These are phyloP conservation scores for Netelia inedita DNA, from an alignment of 2,888 invertebrate species.

Conservation along the genomic window DNA sequence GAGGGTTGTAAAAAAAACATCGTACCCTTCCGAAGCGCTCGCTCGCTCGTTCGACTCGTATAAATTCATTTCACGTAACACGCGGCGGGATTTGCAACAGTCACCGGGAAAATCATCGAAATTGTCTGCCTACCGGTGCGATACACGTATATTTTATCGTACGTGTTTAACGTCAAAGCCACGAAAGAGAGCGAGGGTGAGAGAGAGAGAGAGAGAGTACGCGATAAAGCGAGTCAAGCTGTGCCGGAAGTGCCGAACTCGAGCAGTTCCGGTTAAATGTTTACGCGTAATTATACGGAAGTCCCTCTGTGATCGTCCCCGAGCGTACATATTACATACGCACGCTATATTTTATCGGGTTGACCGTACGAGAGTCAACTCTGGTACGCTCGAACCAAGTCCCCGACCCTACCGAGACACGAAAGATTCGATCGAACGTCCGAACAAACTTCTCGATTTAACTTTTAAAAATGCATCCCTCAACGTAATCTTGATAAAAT, in stretches of 20 bases:
- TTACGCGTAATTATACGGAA: constrained; percentile 76
- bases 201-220: constrained; percentile 3
- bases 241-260: constrained; percentile 77
- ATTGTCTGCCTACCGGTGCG: constrained; percentile 50
- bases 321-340: neutral
- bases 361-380: constrained; percentile 18
- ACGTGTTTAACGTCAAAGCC: constrained; percentile 62
- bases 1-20: neutral
- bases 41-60: neutral
- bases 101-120: constrained; percentile 62
- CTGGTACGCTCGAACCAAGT: neutral
- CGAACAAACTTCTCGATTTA: neutral
- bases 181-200: constrained; percentile 54
- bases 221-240: constrained; percentile 68
- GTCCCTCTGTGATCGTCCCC: constrained; percentile 61
- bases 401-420: neutral
- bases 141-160: constrained; percentile 1
- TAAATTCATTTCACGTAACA: constrained; percentile 22
- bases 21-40: neutral
- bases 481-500: neutral
- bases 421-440: neutral
- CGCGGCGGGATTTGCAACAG: constrained; percentile 35
- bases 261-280: constrained; percentile 79
- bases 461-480: neutral
- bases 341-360: constrained; percentile 27